phyloP scores from a whole-genome alignment of 1,140 invertebrate genomes.

The Penaeus japonicus region DNA sequence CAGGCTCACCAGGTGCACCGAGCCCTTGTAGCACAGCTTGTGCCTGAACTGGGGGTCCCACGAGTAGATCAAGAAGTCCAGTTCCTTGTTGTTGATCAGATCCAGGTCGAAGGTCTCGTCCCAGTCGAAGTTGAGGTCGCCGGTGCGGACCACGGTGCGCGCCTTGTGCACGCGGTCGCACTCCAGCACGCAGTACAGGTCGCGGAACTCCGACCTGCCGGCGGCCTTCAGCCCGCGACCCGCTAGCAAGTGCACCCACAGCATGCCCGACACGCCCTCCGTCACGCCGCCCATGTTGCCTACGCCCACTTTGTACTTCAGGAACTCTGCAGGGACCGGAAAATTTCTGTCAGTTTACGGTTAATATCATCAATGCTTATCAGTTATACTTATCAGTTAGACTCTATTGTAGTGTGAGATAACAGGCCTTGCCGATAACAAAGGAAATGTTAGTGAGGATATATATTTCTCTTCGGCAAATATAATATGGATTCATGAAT shows the following conservation, averaged over 20 bases:
- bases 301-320: constrained; percentile 89
- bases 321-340: constrained; percentile 74
- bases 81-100: constrained; percentile 88
- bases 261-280: constrained; percentile 82
- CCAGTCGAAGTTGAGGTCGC: constrained; percentile 98
- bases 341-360: no score
- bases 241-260: constrained; percentile 89
- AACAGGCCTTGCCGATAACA: no score
- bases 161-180: constrained; percentile 97
- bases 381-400: no score
- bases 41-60: constrained; percentile 97
- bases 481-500: no score
- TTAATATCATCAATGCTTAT: no score
- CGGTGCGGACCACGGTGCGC: constrained; percentile 94
- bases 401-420: no score
- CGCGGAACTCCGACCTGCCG: constrained; percentile 72
- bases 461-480: no score
- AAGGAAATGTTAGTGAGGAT: no score
- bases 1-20: constrained; percentile 84
- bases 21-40: constrained; percentile 91
- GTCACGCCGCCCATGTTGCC: constrained; percentile 61
- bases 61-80: constrained; percentile 96
- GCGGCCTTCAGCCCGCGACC: constrained; percentile 86
- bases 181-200: constrained; percentile 96
- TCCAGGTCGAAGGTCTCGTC: constrained; percentile 98